These are phyloP conservation scores for Lithophane leautieri DNA, from an alignment of 2,888 invertebrate species.

Conservation along the genomic window DNA sequence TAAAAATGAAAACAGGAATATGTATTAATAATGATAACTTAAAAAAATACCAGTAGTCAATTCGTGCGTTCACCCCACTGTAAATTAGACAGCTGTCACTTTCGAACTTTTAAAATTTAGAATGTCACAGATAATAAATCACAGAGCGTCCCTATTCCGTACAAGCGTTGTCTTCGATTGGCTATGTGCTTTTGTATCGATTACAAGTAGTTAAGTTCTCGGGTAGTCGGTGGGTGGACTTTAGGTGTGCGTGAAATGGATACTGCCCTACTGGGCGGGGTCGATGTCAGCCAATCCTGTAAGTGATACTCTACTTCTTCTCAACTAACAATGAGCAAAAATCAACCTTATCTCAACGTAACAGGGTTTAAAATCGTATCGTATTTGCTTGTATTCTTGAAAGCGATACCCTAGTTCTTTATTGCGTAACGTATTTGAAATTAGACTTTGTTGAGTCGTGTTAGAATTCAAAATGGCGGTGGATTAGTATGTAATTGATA, in stretches of 20 bases:
- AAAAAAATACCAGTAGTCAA: slow-evolving; percentile 12
- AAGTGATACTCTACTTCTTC: slow-evolving; percentile 89
- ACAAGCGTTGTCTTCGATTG: slow-evolving; percentile 66
- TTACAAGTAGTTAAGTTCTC: slow-evolving; percentile 74
- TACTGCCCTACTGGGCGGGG: slow-evolving; percentile 87
- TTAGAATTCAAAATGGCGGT: slow-evolving; percentile 68
- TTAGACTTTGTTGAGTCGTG: slow-evolving; percentile 53
- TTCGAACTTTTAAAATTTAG: slow-evolving; percentile 38
- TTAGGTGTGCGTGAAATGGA: slow-evolving; percentile 86
- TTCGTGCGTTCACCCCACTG: slow-evolving; percentile 28
- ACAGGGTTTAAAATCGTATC: slow-evolving; percentile 67
- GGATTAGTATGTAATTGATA: slow-evolving; percentile 82
- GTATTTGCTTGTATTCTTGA: slow-evolving; percentile 73
- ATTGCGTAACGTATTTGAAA: slow-evolving; percentile 63
- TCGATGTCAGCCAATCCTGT: slow-evolving; percentile 88
- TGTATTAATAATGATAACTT: background rate
- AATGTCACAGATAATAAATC: slow-evolving; percentile 62
- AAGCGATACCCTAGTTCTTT: slow-evolving; percentile 88
- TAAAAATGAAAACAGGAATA: slow-evolving; percentile 11
- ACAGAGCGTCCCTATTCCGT: slow-evolving; percentile 47
- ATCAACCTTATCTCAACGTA: slow-evolving; percentile 27
- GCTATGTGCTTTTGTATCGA: slow-evolving; percentile 75
- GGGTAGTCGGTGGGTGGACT: slow-evolving; percentile 80
- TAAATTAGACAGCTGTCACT: slow-evolving; percentile 50
- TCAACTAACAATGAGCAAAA: slow-evolving; percentile 68